phyloP scores from a whole-genome alignment of 2,888 invertebrate genomes.

The Cephus sareptanus region DNA sequence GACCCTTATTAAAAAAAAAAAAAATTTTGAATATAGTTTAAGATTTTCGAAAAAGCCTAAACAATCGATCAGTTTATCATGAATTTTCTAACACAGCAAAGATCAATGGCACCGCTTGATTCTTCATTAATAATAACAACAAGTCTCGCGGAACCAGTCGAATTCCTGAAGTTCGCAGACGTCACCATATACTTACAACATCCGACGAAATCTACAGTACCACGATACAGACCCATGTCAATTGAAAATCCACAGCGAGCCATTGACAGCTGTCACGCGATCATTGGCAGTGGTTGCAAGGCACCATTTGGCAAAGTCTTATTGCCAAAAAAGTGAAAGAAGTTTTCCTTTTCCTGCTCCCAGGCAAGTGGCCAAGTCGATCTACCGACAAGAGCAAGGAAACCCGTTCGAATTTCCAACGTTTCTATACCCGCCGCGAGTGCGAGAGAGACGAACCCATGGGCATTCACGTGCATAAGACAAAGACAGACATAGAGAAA shows the following conservation, averaged over 20 bases:
- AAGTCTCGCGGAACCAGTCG: background rate
- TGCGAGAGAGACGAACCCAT: background rate
- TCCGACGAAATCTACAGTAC: no score
- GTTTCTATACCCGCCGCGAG: background rate
- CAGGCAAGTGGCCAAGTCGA: background rate
- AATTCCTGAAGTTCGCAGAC: background rate
- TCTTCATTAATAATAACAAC: background rate
- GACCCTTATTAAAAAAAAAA: background rate
- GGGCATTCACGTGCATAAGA: background rate
- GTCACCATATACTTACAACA: background rate
- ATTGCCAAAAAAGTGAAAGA: background rate
- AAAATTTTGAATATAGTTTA: background rate
- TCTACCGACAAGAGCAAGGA: background rate
- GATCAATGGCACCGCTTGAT: background rate
- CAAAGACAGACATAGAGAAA: background rate
- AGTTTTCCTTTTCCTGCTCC: background rate
- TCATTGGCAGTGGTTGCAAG: background rate
- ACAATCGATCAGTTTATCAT: accelerated
- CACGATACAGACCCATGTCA: background rate
- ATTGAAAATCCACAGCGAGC: background rate
- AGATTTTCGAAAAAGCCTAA: background rate
- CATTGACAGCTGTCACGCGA: background rate
- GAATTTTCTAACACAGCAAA: background rate
- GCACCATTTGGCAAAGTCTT: background rate
- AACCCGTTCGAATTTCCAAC: background rate